Percentiles rank a stretch among this genome's conserved stretches.
These are phyloP conservation scores for Nasonia oneida DNA, from an alignment of 2,888 invertebrate genomes.

Conservation along the genomic window DNA sequence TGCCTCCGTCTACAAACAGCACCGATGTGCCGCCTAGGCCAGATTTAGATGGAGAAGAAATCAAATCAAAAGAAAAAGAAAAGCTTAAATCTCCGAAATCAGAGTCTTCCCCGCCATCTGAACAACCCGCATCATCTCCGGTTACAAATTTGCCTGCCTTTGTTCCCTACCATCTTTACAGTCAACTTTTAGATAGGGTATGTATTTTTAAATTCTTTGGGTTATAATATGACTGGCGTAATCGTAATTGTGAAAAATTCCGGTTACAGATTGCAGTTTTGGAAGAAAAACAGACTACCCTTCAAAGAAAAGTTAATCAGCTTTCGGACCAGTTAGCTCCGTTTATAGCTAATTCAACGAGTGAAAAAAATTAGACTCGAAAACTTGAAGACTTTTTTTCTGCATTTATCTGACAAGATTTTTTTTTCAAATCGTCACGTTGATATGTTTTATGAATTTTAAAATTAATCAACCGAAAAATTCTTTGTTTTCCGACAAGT, in stretches of 20 bases:
- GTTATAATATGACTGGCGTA: background rate
- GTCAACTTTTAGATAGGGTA: slow-evolving; percentile 76
- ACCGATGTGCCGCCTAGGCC: slow-evolving; percentile 66
- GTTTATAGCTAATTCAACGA: slow-evolving; percentile 67
- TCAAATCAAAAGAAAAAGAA: slow-evolving; percentile 39
- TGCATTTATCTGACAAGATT: slow-evolving; percentile 56
- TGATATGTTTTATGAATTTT: slow-evolving; percentile 57
- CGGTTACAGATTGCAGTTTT: slow-evolving; percentile 70
- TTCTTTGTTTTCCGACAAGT: slow-evolving; percentile 34
- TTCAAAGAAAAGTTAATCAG: slow-evolving; percentile 72
- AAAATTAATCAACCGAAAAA: slow-evolving; percentile 36
- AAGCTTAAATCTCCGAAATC: slow-evolving; percentile 67
- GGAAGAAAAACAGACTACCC: slow-evolving; percentile 73
- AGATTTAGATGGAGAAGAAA: slow-evolving; percentile 65
- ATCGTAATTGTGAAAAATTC: slow-evolving; percentile 39
- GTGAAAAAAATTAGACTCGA: slow-evolving; percentile 62
- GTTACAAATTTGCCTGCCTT: slow-evolving; percentile 69
- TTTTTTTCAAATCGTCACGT: slow-evolving; percentile 46
- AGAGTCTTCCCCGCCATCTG: slow-evolving; percentile 62
- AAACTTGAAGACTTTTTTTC: slow-evolving; percentile 47
- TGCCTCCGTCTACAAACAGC: slow-evolving; percentile 65
- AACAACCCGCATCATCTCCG: slow-evolving; percentile 57
- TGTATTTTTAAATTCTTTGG: background rate
- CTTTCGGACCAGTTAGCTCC: slow-evolving; percentile 71
- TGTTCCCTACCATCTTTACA: slow-evolving; percentile 76